Conservation (phyloP, 2,888 invertebrate genomes). For the Euzophera pinguis region DNA sequence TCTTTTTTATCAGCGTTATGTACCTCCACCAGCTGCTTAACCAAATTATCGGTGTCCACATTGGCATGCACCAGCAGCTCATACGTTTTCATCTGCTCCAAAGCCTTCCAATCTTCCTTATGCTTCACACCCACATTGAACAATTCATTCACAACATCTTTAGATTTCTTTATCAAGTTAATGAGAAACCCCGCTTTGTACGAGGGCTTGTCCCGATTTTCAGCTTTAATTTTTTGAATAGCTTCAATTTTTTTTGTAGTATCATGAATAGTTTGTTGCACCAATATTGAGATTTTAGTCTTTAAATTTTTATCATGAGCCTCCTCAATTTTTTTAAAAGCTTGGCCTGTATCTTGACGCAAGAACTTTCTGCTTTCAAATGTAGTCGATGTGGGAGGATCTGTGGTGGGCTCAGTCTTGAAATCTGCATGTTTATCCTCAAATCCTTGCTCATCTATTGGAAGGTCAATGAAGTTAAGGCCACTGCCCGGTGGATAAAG, state of each 20-base stretch:
- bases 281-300: conserved; percentile 48
- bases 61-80: conserved; percentile 65
- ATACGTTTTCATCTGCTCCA: conserved; percentile 63
- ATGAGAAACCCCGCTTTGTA: conserved; percentile 59
- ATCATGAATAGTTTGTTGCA: conserved; percentile 56
- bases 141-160: conserved; percentile 54
- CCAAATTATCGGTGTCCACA: conserved; percentile 58
- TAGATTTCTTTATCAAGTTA: conserved; percentile 57
- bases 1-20: conserved; percentile 25
- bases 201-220: conserved; percentile 33
- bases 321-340: conserved; percentile 23
- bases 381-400: not conserved
- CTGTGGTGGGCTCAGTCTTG: not conserved
- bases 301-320: conserved; percentile 52
- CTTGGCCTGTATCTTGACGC: not conserved
- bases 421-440: not conserved
- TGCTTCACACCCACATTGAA: conserved; percentile 64
- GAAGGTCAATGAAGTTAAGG: not conserved
- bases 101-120: conserved; percentile 55
- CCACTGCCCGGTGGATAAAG: not conserved
- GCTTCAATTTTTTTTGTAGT: conserved; percentile 44
- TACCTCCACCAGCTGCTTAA: conserved; percentile 55
- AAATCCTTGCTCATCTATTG: not conserved
- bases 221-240: conserved; percentile 37
- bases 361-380: not conserved